phyloP scores from a whole-genome alignment of 2,113 vertebrate genomes.

The Poeciliopsis turrubarensis region DNA sequence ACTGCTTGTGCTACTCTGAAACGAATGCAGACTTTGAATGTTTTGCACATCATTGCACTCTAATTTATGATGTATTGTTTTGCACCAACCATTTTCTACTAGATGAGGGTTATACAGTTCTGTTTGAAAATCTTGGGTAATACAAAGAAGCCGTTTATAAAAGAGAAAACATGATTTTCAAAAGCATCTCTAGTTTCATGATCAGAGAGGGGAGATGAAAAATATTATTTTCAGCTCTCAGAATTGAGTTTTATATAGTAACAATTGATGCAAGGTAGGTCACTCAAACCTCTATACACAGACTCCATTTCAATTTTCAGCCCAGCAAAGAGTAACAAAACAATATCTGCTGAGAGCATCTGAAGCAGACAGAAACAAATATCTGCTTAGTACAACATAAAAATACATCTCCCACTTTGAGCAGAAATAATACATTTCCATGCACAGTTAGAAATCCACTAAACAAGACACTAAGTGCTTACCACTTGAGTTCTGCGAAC shows the following conservation, averaged over 20 bases:
- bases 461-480: constrained; percentile 67
- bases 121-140: constrained; percentile 4
- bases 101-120: not conserved
- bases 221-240: constrained; percentile 25
- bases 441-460: constrained; percentile 13
- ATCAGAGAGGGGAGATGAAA: constrained; percentile 13
- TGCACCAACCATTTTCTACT: not conserved
- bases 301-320: constrained; percentile 43
- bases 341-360: constrained; percentile 13
- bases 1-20: not conserved
- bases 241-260: constrained; percentile 43
- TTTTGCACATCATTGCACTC: not conserved
- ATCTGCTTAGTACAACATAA: constrained; percentile 16
- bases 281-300: constrained; percentile 39
- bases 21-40: not conserved
- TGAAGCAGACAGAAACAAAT: not conserved
- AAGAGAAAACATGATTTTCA: constrained; percentile 17
- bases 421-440: constrained; percentile 43
- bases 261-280: constrained; percentile 45
- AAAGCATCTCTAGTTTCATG: constrained; percentile 25
- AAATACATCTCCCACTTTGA: constrained; percentile 27
- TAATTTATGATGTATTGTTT: not conserved
- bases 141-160: constrained; percentile 13
- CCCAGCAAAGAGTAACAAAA: constrained; percentile 15
- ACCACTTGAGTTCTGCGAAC: constrained; percentile 97